Percentiles rank a stretch among this genome's conserved stretches.
phyloP scores from a whole-genome alignment of 2,113 vertebrate species.

The Dipodomys ordii region DNA sequence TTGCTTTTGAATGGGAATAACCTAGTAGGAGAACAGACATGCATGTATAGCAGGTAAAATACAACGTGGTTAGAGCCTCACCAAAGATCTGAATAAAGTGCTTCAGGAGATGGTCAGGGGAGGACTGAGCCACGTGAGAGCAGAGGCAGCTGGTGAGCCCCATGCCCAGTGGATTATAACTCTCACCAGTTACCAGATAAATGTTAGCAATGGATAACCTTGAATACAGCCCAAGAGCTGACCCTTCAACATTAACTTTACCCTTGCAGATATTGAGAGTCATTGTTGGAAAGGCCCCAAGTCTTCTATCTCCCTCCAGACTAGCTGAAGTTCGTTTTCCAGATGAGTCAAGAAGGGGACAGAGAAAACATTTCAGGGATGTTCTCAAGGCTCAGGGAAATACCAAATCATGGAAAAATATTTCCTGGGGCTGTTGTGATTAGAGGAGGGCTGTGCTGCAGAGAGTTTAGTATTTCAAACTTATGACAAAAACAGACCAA shows the following conservation, averaged over 20 bases:
- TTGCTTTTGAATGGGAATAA: not conserved
- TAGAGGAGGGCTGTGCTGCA: constrained; percentile 50
- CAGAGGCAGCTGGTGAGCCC: not conserved
- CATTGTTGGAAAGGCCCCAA: not conserved
- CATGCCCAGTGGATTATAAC: not conserved
- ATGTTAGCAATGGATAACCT: not conserved
- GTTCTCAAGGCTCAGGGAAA: constrained; percentile 50
- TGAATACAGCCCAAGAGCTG: not conserved
- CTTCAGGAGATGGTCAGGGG: not conserved
- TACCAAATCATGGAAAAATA: constrained; percentile 60
- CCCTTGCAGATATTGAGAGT: too few species aligned
- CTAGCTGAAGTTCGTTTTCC: constrained; percentile 43
- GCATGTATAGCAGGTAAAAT: not conserved
- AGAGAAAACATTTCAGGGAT: constrained; percentile 53
- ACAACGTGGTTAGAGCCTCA: not conserved
- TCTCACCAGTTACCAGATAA: not conserved
- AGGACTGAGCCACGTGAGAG: not conserved
- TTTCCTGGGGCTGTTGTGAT: constrained; percentile 45
- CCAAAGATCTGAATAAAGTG: not conserved
- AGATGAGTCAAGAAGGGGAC: constrained; percentile 44
- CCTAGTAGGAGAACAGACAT: not conserved
- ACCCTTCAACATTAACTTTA: not conserved
- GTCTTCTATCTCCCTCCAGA: constrained; percentile 9
- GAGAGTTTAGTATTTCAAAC: constrained; percentile 72
- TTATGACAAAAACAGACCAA: constrained; percentile 61